A percentile compares a stretch with the other conserved stretches of the same genome.
Conservation (phyloP, 2,797 vertebrate genomes). For the Serranus cabrilla region DNA sequence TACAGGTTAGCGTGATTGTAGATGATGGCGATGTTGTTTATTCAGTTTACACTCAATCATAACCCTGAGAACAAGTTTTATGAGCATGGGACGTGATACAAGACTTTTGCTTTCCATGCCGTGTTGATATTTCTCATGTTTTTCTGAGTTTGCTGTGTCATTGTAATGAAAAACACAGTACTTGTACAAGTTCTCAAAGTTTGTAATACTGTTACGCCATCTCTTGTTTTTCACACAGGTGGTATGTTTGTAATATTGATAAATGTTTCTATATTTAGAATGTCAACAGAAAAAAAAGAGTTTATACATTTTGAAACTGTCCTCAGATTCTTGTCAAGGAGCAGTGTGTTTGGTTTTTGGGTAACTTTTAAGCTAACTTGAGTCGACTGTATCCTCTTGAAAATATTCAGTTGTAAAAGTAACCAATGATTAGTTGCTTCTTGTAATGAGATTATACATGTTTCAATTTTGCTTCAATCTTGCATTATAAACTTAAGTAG, state of each 20-base stretch:
- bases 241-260: conserved; percentile 89
- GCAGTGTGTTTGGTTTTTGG: conserved; percentile 85
- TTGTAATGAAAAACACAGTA: conserved; percentile 84
- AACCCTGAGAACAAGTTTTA: conserved; percentile 57
- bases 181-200: conserved; percentile 84
- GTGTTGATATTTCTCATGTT: conserved; percentile 79
- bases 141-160: conserved; percentile 87
- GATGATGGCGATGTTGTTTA: conserved; percentile 67
- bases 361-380: conserved; percentile 84
- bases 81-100: conserved; percentile 57
- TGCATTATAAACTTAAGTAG: conserved; percentile 83
- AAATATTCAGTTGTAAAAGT: conserved; percentile 82
- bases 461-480: conserved; percentile 84
- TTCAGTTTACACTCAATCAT: conserved; percentile 68
- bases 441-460: conserved; percentile 83
- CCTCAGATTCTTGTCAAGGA: conserved; percentile 85
- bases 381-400: conserved; percentile 84
- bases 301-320: conserved; percentile 87
- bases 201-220: conserved; percentile 88
- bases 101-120: conserved; percentile 69
- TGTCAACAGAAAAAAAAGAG: conserved; percentile 78
- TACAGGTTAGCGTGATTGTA: conserved; percentile 76
- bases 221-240: conserved; percentile 86
- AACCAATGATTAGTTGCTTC: conserved; percentile 88
- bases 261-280: conserved; percentile 93